phyloP scores from a whole-genome alignment of 30 jellyfish, hydroid and myxozoan genomes.

The Cassiopea xamachana region DNA sequence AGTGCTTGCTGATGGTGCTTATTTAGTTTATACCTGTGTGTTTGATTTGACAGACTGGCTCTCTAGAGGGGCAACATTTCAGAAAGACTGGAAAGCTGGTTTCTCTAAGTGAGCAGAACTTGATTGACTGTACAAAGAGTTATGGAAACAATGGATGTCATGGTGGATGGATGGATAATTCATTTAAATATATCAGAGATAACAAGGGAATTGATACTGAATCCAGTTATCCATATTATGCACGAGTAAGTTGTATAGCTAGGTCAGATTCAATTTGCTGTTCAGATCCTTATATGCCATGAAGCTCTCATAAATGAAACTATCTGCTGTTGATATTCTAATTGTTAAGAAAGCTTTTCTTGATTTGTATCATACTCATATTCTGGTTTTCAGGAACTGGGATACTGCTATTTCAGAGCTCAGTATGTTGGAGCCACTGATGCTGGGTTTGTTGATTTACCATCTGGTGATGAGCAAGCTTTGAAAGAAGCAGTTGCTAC shows the following conservation, averaged over 20 bases:
- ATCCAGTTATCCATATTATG: conserved; percentile 91
- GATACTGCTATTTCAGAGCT: conserved; percentile 90
- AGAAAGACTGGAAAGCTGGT: conserved; percentile 84
- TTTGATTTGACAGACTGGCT: conserved; percentile 78
- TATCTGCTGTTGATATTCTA: background rate
- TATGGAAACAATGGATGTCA: conserved; percentile 95
- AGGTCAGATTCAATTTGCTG: too few species aligned
- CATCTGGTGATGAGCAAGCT: conserved; percentile 96
- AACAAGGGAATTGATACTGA: conserved; percentile 97
- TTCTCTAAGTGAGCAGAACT: conserved; percentile 93
- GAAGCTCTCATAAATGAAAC: background rate
- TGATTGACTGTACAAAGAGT: conserved; percentile 87
- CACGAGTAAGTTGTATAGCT: conserved; percentile 77
- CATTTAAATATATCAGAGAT: conserved; percentile 86
- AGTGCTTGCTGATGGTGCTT: too few species aligned
- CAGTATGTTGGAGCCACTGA: conserved; percentile 84
- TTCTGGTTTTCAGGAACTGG: conserved; percentile 76
- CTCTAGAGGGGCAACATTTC: conserved; percentile 95
- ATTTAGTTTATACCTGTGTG: background rate
- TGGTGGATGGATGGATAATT: conserved; percentile 99
- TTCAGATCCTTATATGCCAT: too few species aligned
- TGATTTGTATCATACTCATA: too few species aligned
- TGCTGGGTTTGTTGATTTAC: conserved; percentile 89
- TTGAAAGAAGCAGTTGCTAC: conserved; percentile 93
- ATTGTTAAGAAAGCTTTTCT: too few species aligned